These are phyloP conservation scores for Balaeniceps rex DNA, from an alignment of 2,113 vertebrate genomes.

Conservation along the genomic window DNA sequence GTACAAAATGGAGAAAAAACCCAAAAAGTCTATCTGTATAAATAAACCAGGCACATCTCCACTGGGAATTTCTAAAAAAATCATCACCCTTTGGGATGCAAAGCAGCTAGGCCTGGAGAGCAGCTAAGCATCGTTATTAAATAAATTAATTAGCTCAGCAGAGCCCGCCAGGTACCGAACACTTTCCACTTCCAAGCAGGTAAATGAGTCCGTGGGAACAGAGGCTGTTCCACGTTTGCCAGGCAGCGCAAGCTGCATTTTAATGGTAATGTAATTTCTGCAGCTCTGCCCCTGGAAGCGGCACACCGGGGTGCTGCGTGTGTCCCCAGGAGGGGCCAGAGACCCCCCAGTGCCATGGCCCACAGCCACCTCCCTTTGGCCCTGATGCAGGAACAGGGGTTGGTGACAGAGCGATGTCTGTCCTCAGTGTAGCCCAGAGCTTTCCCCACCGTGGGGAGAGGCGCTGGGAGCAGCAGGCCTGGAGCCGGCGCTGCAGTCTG, in stretches of 20 bases:
- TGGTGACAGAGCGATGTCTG: background rate
- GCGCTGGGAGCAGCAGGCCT: background rate
- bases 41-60: background rate
- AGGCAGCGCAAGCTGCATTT: background rate
- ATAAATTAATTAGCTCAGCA: conserved; percentile 62
- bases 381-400: background rate
- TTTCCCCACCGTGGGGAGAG: background rate
- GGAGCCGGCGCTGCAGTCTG: background rate
- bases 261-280: background rate
- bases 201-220: conserved; percentile 63
- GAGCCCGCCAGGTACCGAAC: conserved; percentile 55
- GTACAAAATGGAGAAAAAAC: background rate
- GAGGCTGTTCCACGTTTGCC: background rate
- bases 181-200: conserved; percentile 61
- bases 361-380: background rate
- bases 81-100: conserved; percentile 56
- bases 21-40: background rate
- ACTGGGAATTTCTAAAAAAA: background rate
- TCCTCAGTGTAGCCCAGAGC: background rate
- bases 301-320: accelerated
- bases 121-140: conserved; percentile 53
- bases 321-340: background rate
- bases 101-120: conserved; percentile 52
- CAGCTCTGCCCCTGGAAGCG: background rate
- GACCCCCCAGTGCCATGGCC: accelerated